phyloP scores from a whole-genome alignment of 2,888 invertebrate genomes.

The Arctia plantaginis region DNA sequence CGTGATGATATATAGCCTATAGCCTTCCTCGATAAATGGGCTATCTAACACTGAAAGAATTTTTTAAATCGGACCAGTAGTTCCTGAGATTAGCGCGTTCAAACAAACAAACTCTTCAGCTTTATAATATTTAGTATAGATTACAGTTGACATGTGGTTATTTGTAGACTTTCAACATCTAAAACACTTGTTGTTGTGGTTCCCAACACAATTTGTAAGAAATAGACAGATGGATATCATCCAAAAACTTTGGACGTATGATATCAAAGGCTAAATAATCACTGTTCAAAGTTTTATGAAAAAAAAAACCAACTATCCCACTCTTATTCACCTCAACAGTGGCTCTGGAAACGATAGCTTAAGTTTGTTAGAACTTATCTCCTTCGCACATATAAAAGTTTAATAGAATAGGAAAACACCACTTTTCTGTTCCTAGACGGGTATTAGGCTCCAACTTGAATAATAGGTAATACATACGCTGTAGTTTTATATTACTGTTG shows the following conservation, averaged over 20 bases:
- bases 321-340: not conserved
- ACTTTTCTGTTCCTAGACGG: not conserved
- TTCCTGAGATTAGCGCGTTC: too few relatives aligned
- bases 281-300: not conserved
- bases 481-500: not conserved
- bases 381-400: not conserved
- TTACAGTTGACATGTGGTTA: not conserved
- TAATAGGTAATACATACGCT: not conserved
- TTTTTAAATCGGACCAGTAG: too few relatives aligned
- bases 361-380: not conserved
- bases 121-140: too few relatives aligned
- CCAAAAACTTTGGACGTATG: not conserved
- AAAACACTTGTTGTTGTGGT: not conserved
- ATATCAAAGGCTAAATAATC: not conserved
- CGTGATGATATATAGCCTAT: too few relatives aligned
- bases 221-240: not conserved
- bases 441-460: not conserved
- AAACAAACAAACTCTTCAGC: too few relatives aligned
- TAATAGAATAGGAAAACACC: not conserved
- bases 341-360: not conserved
- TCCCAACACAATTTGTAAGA: not conserved
- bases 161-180: not conserved
- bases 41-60: too few relatives aligned
- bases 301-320: not conserved
- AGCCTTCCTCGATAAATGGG: too few relatives aligned